phyloP scores from a whole-genome alignment of 1,140 invertebrate species.

The Conus ventricosus region DNA sequence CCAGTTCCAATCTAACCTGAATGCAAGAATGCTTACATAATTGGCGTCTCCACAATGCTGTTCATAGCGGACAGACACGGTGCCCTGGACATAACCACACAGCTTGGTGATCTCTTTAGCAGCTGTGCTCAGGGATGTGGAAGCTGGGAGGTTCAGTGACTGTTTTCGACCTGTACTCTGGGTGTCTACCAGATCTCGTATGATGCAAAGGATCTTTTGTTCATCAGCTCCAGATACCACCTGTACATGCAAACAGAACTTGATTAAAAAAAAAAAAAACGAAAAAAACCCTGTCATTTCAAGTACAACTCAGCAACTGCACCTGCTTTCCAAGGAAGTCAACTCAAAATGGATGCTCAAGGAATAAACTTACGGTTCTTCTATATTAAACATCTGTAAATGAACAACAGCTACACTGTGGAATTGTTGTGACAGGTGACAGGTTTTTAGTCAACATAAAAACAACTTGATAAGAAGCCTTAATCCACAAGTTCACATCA shows the following conservation, averaged over 20 bases:
- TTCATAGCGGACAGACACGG: constrained; percentile 76
- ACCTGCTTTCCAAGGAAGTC: neutral
- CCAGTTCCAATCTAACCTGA: no score
- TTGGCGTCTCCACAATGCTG: constrained; percentile 55
- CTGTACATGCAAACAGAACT: constrained; percentile 32
- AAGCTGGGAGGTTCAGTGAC: constrained; percentile 75
- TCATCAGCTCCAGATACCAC: constrained; percentile 66
- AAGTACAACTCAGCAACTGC: neutral
- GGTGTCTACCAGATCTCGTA: constrained; percentile 77
- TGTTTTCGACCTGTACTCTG: constrained; percentile 60
- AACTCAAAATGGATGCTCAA: no score
- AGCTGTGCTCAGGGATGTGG: constrained; percentile 75
- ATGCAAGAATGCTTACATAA: constrained; percentile 54
- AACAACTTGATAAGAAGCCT: no score
- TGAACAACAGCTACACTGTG: no score
- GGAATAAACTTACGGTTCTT: no score
- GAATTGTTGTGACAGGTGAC: no score
- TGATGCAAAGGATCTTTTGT: constrained; percentile 76
- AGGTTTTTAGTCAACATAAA: no score
- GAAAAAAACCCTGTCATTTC: neutral
- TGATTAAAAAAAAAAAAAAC: neutral
- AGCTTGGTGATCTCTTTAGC: constrained; percentile 77
- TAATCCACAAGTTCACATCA: no score
- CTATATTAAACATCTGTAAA: no score
- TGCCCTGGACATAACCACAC: constrained; percentile 77